These are phyloP conservation scores for Phaethornis superciliosus DNA, from an alignment of 2,113 vertebrate species.

Conservation along the genomic window DNA sequence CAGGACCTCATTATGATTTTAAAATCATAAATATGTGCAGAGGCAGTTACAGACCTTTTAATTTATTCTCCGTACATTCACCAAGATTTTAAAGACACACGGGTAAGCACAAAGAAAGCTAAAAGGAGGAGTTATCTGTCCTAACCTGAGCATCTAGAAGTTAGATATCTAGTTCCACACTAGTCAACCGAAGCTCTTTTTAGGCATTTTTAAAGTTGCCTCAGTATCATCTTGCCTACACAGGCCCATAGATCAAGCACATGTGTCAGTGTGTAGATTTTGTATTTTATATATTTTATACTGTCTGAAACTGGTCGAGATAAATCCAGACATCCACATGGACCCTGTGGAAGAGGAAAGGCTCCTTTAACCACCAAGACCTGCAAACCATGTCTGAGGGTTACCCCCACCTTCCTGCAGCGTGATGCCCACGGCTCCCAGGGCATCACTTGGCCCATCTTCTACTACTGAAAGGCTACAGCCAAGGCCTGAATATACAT, in stretches of 20 bases:
- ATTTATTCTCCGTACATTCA: not conserved
- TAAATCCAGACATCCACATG: not conserved
- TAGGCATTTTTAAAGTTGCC: not conserved
- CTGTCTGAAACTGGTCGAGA: not conserved
- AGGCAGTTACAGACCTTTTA: not conserved
- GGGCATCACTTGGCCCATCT: not conserved
- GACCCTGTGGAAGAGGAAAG: not conserved
- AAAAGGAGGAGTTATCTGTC: not conserved
- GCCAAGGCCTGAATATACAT: not conserved
- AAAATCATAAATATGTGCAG: not conserved
- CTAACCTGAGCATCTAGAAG: not conserved
- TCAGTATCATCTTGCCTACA: not conserved
- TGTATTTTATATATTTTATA: too few relatives aligned
- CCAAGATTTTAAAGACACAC: not conserved
- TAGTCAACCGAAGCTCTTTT: not conserved
- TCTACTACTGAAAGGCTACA: not conserved
- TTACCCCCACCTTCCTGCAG: not conserved
- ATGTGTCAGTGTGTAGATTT: not conserved
- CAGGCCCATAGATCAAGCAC: not conserved
- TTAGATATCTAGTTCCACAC: not conserved
- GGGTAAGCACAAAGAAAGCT: not conserved
- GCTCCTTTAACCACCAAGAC: not conserved
- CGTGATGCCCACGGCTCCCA: not conserved
- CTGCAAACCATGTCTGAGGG: not conserved
- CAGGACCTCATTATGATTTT: not conserved